Conservation (phyloP, 2,113 vertebrate genomes). For the Columba janthina region DNA sequence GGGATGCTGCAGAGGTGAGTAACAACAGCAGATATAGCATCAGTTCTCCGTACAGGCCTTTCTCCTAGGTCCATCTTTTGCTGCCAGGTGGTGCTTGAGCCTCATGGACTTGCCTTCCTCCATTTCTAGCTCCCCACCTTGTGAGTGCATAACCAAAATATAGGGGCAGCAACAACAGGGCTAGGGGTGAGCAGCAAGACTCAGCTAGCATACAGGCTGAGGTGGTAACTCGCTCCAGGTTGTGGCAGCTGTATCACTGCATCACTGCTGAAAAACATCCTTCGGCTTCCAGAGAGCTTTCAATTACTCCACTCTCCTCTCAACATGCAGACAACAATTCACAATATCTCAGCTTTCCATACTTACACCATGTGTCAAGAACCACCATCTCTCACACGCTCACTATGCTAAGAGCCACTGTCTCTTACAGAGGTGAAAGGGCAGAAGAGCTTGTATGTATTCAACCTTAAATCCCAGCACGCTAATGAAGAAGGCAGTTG, state of each 20-base stretch:
- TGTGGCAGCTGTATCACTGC: not conserved
- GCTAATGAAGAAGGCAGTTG: not conserved
- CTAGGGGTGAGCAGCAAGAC: not conserved
- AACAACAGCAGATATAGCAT: not conserved
- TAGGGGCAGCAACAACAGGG: not conserved
- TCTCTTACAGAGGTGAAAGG: not conserved
- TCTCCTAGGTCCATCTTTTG: not conserved
- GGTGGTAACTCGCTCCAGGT: fast-evolving
- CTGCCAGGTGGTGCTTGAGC: not conserved
- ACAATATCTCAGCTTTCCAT: too few relatives aligned
- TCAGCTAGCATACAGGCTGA: fast-evolving
- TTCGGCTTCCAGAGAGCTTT: not conserved
- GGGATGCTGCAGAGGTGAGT: not conserved
- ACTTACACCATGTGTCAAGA: too few relatives aligned
- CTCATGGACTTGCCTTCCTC: not conserved
- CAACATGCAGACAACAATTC: not conserved
- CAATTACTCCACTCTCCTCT: fast-evolving
- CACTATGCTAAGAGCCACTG: too few relatives aligned
- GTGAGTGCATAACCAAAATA: not conserved
- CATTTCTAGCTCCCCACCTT: not conserved
- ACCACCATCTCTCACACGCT: too few relatives aligned
- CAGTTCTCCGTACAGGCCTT: not conserved
- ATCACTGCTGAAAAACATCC: not conserved
- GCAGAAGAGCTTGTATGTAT: not conserved
- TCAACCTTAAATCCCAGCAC: not conserved